Evolutionary conservation across 35 echinoderm and acorn worm genomes (phyloP), one percentile per base, ranked within the genome.

Genomic region (Lytechinus variegatus): DNA sequence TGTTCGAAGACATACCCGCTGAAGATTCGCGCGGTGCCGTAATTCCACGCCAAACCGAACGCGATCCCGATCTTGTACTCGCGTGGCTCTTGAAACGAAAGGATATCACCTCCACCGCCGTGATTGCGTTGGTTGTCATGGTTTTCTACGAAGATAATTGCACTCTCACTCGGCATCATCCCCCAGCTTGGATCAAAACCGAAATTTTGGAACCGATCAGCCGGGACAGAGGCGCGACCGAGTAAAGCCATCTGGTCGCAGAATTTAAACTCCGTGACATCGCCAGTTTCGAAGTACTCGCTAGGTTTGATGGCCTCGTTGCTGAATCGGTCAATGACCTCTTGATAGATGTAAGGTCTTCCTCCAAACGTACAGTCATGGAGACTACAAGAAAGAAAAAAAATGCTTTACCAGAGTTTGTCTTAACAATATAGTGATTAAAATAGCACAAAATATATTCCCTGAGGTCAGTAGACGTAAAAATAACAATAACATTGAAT

Each of bases 201-300:
- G 95, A 97, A 57, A 33, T 99, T 14, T 33, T 54, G 24, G 96
- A 96, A 52, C 87, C 57, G n/a, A 86, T 99, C 92, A 95, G 72
- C 51, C 55, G 95, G 55, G 94, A 95, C 86, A 16, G 95, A 8
- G 96, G 96, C 24, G 93, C 89, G 54, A 11, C 92, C 92, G 52
- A 98, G 57, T 10, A 95, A 94, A 5, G 87, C 95, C 56, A 99
- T 55, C 44, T 86, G 54, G 60, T 95, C 55, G 13, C 98, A 96
- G 92, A 97, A 99, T 60, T 96, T 98, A 86, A 99, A 99, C 89
- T 99, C 97, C 8, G 98, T 99, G 1, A 99, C 98, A 16, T 96
- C 87, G 27, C 98, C 97, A 16, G 92, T 71, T 10, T 86, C 9
- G 10, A 96, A 96, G 94, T 99, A 99, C 54, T 99, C 98, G 10